Evolutionary conservation across 2,888 invertebrate genomes (phyloP).

Genomic region (Agrochola lota): DNA sequence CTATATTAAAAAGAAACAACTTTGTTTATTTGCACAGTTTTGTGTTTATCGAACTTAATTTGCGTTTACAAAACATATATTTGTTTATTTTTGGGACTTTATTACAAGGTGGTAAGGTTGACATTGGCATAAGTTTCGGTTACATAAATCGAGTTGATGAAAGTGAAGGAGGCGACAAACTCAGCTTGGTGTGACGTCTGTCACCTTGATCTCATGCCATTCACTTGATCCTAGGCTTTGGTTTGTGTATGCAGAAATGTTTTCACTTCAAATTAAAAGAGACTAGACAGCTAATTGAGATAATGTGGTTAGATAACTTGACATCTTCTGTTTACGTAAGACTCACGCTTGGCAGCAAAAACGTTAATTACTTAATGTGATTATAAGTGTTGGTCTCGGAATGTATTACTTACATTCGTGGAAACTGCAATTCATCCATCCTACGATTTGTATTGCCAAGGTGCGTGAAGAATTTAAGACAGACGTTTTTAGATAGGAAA

Average conservation of each 20-base stretch:
- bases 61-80: constrained; percentile 4
- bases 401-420: constrained; percentile 27
- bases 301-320: constrained; percentile 41
- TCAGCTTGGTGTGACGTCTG: constrained; percentile 64
- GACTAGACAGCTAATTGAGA: constrained; percentile 31
- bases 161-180: constrained; percentile 64
- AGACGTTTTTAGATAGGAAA: no score
- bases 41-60: constrained; percentile 40
- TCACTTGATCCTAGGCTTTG: constrained; percentile 60
- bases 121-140: constrained; percentile 27
- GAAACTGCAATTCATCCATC: constrained; percentile 10
- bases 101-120: constrained; percentile 33
- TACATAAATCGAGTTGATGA: constrained; percentile 57
- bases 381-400: constrained; percentile 37
- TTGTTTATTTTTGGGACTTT: constrained; percentile 20
- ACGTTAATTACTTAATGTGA: constrained; percentile 28
- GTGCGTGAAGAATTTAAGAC: no score
- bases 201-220: constrained; percentile 65
- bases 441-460: not conserved
- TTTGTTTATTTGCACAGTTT: constrained; percentile 52
- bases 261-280: constrained; percentile 14
- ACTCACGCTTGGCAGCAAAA: constrained; percentile 31
- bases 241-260: constrained; percentile 42
- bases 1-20: constrained; percentile 18
- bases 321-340: constrained; percentile 22